Evolutionary conservation across 1,140 invertebrate genomes (phyloP).

Genomic region (Magallana gigas): DNA sequence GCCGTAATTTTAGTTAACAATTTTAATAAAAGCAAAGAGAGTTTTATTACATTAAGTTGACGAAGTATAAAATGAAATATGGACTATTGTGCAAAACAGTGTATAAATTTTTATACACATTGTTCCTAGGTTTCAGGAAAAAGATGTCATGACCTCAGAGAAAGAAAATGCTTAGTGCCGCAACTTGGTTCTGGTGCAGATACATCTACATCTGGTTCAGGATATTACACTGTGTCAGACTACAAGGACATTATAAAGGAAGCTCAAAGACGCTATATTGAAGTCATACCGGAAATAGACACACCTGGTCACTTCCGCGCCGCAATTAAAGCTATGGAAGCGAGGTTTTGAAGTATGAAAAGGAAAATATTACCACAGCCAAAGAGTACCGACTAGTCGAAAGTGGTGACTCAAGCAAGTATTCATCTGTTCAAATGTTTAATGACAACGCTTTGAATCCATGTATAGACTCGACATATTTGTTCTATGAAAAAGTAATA

Average conservation of each 20-base stretch:
- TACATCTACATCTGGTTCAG: conserved; percentile 59
- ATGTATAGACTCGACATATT: conserved; percentile 71
- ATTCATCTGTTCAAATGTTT: conserved; percentile 65
- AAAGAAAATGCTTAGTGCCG: conserved; percentile 66
- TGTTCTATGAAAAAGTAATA: conserved; percentile 60
- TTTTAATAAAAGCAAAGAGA: too few species aligned
- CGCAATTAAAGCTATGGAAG: conserved; percentile 73
- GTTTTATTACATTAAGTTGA: too few species aligned
- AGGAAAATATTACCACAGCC: conserved; percentile 14
- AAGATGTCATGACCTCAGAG: conserved; percentile 68
- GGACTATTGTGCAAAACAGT: too few species aligned
- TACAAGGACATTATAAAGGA: conserved; percentile 69
- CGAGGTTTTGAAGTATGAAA: conserved; percentile 37
- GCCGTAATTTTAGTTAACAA: too few species aligned
- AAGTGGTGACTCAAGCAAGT: conserved; percentile 49
- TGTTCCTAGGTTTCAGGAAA: conserved; percentile 67
- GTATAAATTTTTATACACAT: too few species aligned
- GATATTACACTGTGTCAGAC: conserved; percentile 66
- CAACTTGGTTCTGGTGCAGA: conserved; percentile 73
- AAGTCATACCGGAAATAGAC: conserved; percentile 76
- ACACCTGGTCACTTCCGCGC: conserved; percentile 75
- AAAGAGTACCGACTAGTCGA: conserved; percentile 62
- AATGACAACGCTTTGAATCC: conserved; percentile 72
- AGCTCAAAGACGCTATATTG: conserved; percentile 68
- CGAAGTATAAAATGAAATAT: too few species aligned